These are phyloP conservation scores for Podargus strigoides DNA, from an alignment of 2,797 vertebrate genomes.

Conservation along the genomic window DNA sequence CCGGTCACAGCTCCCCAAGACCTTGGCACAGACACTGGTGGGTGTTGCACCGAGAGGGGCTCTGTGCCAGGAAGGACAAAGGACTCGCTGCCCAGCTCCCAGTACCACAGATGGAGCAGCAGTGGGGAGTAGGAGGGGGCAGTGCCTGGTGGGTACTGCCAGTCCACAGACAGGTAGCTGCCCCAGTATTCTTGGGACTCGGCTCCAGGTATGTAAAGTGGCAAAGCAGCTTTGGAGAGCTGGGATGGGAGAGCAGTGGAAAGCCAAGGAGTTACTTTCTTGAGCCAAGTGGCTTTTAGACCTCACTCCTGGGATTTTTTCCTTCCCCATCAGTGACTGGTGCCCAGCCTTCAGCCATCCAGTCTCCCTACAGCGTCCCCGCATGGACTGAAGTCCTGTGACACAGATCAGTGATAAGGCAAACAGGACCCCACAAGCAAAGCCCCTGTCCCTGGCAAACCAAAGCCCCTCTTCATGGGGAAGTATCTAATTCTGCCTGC, in stretches of 20 bases:
- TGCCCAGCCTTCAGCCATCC: background rate
- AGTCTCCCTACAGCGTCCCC: background rate
- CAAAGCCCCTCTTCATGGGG: background rate
- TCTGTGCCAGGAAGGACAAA: background rate
- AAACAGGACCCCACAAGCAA: fast-evolving
- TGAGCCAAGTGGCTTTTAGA: background rate
- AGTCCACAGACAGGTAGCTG: no score
- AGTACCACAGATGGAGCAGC: background rate
- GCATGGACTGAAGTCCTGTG: fast-evolving
- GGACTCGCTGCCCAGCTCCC: no score
- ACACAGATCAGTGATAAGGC: no score
- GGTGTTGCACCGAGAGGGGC: background rate
- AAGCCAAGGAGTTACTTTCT: background rate
- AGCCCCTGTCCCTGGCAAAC: background rate
- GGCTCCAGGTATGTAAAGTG: background rate
- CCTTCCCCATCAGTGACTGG: background rate
- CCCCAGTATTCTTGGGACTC: no score
- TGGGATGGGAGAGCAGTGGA: background rate
- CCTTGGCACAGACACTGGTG: fast-evolving
- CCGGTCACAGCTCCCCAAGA: no score
- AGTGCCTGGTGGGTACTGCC: no score
- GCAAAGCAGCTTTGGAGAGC: background rate
- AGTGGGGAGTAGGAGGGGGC: background rate
- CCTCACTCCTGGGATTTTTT: background rate
- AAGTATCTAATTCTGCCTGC: background rate